Evolutionary conservation across 1,140 invertebrate species (phyloP).

Genomic region (Adoxophyes honmai): DNA sequence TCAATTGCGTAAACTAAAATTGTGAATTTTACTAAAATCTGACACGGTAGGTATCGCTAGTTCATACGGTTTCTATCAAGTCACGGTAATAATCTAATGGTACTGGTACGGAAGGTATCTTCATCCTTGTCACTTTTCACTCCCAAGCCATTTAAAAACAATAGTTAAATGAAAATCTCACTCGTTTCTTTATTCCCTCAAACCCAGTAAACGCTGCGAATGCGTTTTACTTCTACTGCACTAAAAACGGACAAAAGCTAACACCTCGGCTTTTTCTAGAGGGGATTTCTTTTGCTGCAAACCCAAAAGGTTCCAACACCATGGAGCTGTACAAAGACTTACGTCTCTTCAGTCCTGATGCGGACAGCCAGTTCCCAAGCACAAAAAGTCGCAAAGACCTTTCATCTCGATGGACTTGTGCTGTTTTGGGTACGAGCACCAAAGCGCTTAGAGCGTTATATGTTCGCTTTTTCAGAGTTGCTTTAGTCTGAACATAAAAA

Average conservation of each 20-base stretch:
- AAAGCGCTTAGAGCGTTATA: background rate
- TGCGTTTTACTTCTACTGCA: background rate
- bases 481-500: background rate
- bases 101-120: too few species aligned
- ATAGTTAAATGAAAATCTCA: too few species aligned
- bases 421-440: background rate
- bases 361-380: background rate
- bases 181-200: background rate
- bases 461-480: background rate
- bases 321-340: background rate
- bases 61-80: too few species aligned
- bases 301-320: background rate
- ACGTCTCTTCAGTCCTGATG: background rate
- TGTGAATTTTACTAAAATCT: too few species aligned
- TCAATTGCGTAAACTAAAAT: too few species aligned
- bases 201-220: background rate
- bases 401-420: background rate
- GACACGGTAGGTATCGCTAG: too few species aligned
- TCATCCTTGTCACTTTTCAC: too few species aligned
- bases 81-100: too few species aligned
- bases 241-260: constrained; percentile 4
- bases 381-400: too few species aligned
- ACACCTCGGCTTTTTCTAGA: constrained; percentile 7
- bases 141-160: too few species aligned
- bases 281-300: background rate